These are phyloP conservation scores for Scrobipalpa atriplicella DNA, from an alignment of 2,888 invertebrate species.

Conservation along the genomic window DNA sequence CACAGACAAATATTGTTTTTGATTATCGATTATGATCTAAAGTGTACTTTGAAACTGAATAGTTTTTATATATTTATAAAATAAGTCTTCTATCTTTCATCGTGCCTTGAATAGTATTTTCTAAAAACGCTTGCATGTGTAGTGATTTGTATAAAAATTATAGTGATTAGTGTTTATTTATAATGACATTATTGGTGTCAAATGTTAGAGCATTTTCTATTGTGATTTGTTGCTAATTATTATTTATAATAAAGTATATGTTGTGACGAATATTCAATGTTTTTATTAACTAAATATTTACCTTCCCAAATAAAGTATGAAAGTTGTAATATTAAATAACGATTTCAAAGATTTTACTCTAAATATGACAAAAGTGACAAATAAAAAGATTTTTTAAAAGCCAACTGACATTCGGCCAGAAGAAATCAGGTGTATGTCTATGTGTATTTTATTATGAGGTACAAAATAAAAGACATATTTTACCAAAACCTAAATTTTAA, in stretches of 20 bases:
- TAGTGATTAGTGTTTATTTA: conserved; percentile 9
- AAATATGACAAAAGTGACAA: too few species aligned
- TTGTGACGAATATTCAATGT: conserved; percentile 14
- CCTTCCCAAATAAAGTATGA: too few species aligned
- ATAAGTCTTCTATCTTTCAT: neutral
- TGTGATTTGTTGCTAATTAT: conserved; percentile 25
- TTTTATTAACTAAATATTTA: neutral
- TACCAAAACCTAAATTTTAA: neutral
- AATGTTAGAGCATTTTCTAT: conserved; percentile 18
- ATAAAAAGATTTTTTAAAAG: too few species aligned
- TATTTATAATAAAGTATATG: conserved; percentile 15
- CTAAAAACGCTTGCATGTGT: conserved; percentile 2
- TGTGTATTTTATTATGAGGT: too few species aligned
- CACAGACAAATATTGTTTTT: too few species aligned
- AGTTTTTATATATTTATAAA: too few species aligned
- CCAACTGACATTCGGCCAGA: too few species aligned
- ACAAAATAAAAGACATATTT: neutral
- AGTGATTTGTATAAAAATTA: conserved; percentile 12
- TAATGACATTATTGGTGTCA: conserved; percentile 13
- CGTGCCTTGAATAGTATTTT: neutral
- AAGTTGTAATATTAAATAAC: too few species aligned
- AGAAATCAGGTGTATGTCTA: too few species aligned
- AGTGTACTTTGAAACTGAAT: neutral
- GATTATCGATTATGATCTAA: neutral
- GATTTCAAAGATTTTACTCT: too few species aligned